A percentile compares a stretch with the other conserved stretches of the same genome.
These are phyloP conservation scores for Macropodus opercularis DNA, from an alignment of 2,797 vertebrate genomes.

Conservation along the genomic window DNA sequence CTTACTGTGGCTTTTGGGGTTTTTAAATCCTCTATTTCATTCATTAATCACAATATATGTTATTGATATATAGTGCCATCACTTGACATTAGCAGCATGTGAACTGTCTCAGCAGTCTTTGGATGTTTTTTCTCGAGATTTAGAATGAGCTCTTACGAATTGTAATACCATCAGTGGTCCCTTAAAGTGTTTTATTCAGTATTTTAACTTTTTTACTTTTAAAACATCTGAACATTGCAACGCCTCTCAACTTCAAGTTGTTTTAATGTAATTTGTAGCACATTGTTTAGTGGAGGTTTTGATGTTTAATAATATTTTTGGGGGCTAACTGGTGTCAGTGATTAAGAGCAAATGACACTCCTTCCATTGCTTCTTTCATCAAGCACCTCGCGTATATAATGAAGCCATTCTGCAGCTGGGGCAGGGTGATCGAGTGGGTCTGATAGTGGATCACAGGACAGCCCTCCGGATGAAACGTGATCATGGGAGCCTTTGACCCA, in stretches of 20 bases:
- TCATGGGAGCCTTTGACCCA: constrained; percentile 39
- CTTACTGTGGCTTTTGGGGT: constrained; percentile 2
- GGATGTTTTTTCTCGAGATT: no score
- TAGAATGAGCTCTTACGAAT: no score
- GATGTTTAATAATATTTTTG: no score
- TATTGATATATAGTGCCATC: not conserved
- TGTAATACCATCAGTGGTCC: no score
- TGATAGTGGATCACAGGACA: constrained; percentile 58
- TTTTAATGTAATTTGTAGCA: not conserved
- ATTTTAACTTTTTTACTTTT: not conserved
- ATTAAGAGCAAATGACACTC: constrained; percentile 47
- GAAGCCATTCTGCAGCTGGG: constrained; percentile 75
- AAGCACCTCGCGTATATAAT: constrained; percentile 64
- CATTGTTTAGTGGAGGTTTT: not conserved
- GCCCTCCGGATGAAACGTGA: constrained; percentile 61
- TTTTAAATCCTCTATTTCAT: not conserved
- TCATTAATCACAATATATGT: not conserved
- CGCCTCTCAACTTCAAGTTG: no score
- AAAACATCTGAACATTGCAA: no score
- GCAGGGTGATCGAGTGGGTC: constrained; percentile 56
- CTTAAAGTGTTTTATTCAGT: no score
- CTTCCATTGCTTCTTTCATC: constrained; percentile 51
- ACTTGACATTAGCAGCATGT: no score
- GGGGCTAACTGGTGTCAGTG: constrained; percentile 17
- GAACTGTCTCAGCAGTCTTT: no score